A percentile compares a stretch with the other conserved stretches of the same genome.
Evolutionary conservation across 2,888 invertebrate species (phyloP).

Genomic region (Lepetodrilus schrolli): DNA sequence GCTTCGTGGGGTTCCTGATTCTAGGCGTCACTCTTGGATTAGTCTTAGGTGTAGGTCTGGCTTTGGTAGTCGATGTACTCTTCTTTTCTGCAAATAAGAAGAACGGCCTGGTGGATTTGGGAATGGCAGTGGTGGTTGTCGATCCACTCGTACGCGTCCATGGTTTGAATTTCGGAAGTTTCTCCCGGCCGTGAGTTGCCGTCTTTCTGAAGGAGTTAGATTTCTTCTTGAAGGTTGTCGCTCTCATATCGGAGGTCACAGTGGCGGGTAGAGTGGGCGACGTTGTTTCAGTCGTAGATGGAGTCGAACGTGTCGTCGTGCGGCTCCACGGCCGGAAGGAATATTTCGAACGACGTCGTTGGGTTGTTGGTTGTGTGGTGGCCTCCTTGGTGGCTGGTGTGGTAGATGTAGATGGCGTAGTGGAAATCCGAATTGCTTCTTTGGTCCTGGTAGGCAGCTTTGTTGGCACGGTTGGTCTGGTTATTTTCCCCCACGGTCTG

Average conservation of each 20-base stretch:
- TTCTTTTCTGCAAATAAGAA: slow-evolving; percentile 9
- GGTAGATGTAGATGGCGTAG: neutral
- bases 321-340: neutral
- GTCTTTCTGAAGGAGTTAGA: neutral
- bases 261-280: neutral
- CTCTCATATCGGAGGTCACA: neutral
- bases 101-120: slow-evolving; percentile 9
- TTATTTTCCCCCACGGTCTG: too few species aligned
- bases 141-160: neutral
- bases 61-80: neutral
- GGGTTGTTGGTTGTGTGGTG: neutral
- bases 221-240: neutral
- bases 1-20: neutral
- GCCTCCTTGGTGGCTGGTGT: neutral
- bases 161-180: neutral
- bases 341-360: neutral
- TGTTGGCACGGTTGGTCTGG: too few species aligned
- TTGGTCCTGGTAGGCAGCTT: too few species aligned
- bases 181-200: neutral
- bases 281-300: neutral
- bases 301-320: neutral
- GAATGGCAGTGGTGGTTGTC: neutral
- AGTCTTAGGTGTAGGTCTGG: neutral
- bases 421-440: too few species aligned
- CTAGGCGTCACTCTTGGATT: neutral